Base-by-base conservation (phyloP, 1,140 invertebrate genomes). In the Caenorhabditis tropicalis region DNA sequence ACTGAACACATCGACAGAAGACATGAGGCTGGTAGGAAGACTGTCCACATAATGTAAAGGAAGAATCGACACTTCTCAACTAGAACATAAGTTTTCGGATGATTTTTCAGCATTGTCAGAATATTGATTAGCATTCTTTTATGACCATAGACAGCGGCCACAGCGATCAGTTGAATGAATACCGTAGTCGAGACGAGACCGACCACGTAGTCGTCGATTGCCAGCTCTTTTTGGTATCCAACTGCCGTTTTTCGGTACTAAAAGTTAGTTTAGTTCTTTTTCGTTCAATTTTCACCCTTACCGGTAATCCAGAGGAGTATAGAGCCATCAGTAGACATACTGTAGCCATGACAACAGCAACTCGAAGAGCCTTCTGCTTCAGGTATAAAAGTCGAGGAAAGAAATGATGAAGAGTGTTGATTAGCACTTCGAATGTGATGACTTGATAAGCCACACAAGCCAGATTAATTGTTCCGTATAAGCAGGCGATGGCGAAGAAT, bases 391-490 rank as follows among this genome's bases (percentile, higher is more conserved):
- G 65, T 1, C 65, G 33, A 0, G 65, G 65, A 15, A 74, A 74
- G 0, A 74, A 21, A 46, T 74, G 65, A 15, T 74, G 65, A 4
- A 74, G 24, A 1, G 36, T 15, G n/a, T 74, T 43, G n/a, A 74
- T 74, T 0, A 74, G 36, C 6, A 46, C 43, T 74, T 74, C 65
- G 9, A 74, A 74, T 43, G 65, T 74, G 36, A 74, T 74, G 10
- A 74, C 65, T 36, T 74, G 65, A 74, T 74, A 74, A 43, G 65
- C 65, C 3, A 74, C 21, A 74, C 24, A n/a, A 16, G 65, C 36
- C 1, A 74, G 24, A 46, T 74, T 74, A 10, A 74, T 43, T 10
- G 65, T 74, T 43, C 65, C 65, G 24, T 21, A 74, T 24, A 74
- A 46, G 16, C 43, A 15, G 1, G 36, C 65, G 24, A 24, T 43